These are phyloP conservation scores for Ictalurus furcatus DNA, from an alignment of 2,113 vertebrate species.

Conservation along the genomic window DNA sequence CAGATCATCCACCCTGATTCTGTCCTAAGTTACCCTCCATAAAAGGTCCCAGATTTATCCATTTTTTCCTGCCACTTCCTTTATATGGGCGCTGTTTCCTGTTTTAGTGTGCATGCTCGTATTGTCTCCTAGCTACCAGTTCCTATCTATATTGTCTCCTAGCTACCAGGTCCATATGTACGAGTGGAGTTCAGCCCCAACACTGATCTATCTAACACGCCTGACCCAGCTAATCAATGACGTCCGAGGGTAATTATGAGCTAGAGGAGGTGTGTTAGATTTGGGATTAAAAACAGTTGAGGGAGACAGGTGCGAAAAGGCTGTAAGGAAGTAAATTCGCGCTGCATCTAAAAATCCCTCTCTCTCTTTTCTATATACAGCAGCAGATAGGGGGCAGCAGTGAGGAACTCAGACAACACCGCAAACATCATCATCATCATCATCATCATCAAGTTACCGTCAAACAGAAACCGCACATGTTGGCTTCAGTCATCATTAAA, in stretches of 20 bases:
- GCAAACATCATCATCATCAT: no score
- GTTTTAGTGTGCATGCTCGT: neutral
- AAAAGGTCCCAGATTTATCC: neutral
- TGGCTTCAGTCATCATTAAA: neutral
- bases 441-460: no score
- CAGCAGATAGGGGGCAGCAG: neutral
- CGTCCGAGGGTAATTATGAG: neutral
- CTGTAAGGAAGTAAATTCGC: neutral
- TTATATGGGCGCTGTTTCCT: neutral
- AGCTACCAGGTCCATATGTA: no score
- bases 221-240: neutral
- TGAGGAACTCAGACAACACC: neutral
- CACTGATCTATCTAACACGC: no score
- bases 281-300: neutral
- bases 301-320: neutral
- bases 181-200: no score
- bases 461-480: no score
- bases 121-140: neutral
- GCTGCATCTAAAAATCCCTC: neutral
- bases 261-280: neutral
- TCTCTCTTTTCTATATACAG: neutral
- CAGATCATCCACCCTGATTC: neutral
- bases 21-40: neutral
- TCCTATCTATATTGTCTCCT: neutral
- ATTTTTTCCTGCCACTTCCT: neutral